These are phyloP conservation scores for Corapipo altera DNA, from an alignment of 2,113 vertebrate species.

Conservation along the genomic window DNA sequence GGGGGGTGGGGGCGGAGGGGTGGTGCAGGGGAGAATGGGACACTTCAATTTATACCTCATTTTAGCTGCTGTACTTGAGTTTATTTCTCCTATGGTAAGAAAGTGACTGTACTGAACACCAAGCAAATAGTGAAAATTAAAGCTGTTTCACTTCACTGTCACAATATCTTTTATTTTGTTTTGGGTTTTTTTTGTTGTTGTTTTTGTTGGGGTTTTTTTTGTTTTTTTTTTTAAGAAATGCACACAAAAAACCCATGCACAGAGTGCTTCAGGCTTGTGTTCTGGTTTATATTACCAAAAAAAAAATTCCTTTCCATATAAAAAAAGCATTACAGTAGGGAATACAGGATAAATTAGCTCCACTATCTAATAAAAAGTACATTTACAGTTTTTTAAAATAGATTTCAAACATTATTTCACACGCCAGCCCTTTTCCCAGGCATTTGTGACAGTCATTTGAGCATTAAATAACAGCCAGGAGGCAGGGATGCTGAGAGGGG, in stretches of 20 bases:
- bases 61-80: conserved; percentile 48
- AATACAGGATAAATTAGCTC: conserved; percentile 78
- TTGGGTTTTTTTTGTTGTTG: conserved; percentile 3
- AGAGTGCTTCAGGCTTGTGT: conserved; percentile 64
- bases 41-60: conserved; percentile 60
- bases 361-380: conserved; percentile 68
- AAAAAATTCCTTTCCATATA: conserved; percentile 67
- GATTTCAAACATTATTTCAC: conserved; percentile 61
- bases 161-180: conserved; percentile 61
- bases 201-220: background rate
- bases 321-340: conserved; percentile 71
- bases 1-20: background rate
- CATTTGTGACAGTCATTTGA: conserved; percentile 26
- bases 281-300: conserved; percentile 75
- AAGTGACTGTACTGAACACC: conserved; percentile 51
- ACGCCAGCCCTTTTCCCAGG: conserved; percentile 44
- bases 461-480: conserved; percentile 2
- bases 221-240: conserved; percentile 71
- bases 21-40: background rate
- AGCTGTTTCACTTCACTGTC: conserved; percentile 64
- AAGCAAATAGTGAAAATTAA: conserved; percentile 55
- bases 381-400: conserved; percentile 74
- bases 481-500: background rate
- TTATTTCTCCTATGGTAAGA: conserved; percentile 33
- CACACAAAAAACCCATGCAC: conserved; percentile 73